Percentiles rank a stretch among this genome's conserved stretches.
Conservation (phyloP, 2,797 vertebrate species). For the Paguma larvata region DNA sequence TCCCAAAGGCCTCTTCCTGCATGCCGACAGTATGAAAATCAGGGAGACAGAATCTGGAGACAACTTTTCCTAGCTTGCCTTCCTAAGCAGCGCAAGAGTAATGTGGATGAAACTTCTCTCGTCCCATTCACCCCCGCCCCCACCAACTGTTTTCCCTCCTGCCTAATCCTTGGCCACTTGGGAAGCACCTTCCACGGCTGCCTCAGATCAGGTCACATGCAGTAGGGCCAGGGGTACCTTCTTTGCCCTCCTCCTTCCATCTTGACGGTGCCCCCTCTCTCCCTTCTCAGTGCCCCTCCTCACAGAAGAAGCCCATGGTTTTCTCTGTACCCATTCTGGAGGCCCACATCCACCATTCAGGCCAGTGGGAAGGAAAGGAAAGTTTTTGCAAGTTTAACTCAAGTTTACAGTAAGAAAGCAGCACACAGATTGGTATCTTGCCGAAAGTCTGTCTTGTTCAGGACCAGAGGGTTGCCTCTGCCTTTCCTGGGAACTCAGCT, state of each 20-base stretch:
- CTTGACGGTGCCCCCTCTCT: neutral
- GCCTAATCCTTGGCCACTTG: neutral
- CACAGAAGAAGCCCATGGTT: neutral
- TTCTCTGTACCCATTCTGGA: slow-evolving; percentile 30
- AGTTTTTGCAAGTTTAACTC: slow-evolving; percentile 62
- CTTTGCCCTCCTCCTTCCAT: neutral
- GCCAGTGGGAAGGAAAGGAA: slow-evolving; percentile 42
- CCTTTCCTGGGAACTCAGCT: neutral
- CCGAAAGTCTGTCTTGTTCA: neutral
- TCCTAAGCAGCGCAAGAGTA: slow-evolving; percentile 5
- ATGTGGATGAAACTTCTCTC: slow-evolving; percentile 1
- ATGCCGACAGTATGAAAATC: neutral
- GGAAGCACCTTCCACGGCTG: neutral
- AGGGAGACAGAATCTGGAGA: slow-evolving; percentile 37
- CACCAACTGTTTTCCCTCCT: neutral
- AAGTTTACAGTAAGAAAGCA: slow-evolving; percentile 57
- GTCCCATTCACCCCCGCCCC: neutral
- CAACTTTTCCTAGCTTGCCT: slow-evolving; percentile 75
- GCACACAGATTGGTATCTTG: neutral
- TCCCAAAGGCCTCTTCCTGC: slow-evolving; percentile 16
- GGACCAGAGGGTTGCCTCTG: neutral
- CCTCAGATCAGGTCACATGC: neutral
- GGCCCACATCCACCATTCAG: slow-evolving; percentile 12
- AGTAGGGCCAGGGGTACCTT: neutral
- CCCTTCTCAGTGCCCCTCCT: neutral